A percentile compares a stretch with the other conserved stretches of the same genome.
These are phyloP conservation scores for Solenopsis invicta DNA, from an alignment of 1,140 invertebrate genomes.

Conservation along the genomic window DNA sequence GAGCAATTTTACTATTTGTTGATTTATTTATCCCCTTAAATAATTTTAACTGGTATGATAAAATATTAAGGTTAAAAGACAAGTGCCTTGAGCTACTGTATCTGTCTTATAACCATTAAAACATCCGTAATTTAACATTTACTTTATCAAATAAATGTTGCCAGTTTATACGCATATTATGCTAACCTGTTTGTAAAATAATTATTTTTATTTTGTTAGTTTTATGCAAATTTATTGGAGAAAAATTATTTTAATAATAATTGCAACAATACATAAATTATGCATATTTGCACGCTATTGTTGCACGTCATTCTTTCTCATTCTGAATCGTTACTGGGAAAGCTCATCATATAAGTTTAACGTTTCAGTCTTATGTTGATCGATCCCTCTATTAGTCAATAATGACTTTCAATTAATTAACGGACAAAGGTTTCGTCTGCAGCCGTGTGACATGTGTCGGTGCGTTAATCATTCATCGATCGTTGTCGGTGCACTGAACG, in stretches of 20 bases:
- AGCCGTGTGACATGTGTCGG: conserved; percentile 58
- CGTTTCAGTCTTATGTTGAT: conserved; percentile 33
- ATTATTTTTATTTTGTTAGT: not conserved
- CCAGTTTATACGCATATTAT: not conserved
- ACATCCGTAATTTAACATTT: conserved; percentile 17
- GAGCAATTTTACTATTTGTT: not conserved
- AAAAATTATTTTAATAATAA: not conserved
- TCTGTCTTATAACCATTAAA: not conserved
- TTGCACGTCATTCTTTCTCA: not conserved
- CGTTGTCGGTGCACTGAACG: conserved; percentile 47
- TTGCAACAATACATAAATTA: not conserved
- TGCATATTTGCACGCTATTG: not conserved
- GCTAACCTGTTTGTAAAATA: conserved; percentile 3
- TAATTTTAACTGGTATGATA: not conserved
- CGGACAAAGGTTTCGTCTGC: conserved; percentile 72
- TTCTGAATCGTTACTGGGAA: not conserved
- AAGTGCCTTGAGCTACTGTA: not conserved
- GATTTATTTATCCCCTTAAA: conserved; percentile 4
- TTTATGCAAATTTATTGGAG: not conserved
- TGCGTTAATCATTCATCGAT: conserved; percentile 76
- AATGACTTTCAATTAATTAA: conserved; percentile 74
- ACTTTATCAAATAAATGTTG: not conserved
- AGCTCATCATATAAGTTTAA: not conserved
- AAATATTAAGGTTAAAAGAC: not conserved
- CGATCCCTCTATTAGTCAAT: conserved; percentile 59